Evolutionary conservation across 2,113 vertebrate genomes (phyloP).

Genomic region (Rostratula benghalensis): DNA sequence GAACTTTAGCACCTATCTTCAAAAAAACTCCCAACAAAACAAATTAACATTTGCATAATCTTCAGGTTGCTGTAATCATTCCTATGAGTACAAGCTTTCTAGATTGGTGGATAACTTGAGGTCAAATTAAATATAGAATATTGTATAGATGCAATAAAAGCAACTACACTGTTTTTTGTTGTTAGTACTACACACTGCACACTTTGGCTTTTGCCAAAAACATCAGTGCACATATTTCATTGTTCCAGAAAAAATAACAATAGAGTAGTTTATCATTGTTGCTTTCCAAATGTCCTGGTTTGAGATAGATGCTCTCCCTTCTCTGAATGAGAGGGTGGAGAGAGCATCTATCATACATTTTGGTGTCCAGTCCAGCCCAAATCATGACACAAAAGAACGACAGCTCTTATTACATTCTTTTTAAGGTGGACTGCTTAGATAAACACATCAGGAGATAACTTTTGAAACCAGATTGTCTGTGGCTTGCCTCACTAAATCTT

Average conservation of each 20-base stretch:
- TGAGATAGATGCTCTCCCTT: too few relatives aligned
- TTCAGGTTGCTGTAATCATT: neutral
- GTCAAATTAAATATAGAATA: neutral
- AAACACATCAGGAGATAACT: neutral
- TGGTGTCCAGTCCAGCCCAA: too few relatives aligned
- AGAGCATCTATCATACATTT: too few relatives aligned
- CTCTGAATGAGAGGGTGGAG: too few relatives aligned
- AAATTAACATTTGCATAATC: neutral
- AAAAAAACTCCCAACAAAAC: neutral
- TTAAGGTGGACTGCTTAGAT: neutral
- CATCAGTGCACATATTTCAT: neutral
- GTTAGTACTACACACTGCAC: neutral
- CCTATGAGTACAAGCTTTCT: neutral
- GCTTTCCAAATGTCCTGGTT: neutral
- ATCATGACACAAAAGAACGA: neutral
- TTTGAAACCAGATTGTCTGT: neutral
- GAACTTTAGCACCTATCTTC: neutral
- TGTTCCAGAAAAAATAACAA: neutral
- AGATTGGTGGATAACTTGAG: neutral
- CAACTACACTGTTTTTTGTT: neutral
- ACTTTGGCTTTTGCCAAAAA: neutral
- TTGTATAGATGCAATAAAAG: neutral
- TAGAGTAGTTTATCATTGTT: neutral
- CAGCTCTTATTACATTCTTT: neutral
- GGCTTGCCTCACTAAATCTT: neutral